These are phyloP conservation scores for Eristalinus sepulchralis DNA, from an alignment of 2,888 invertebrate species.

Conservation along the genomic window DNA sequence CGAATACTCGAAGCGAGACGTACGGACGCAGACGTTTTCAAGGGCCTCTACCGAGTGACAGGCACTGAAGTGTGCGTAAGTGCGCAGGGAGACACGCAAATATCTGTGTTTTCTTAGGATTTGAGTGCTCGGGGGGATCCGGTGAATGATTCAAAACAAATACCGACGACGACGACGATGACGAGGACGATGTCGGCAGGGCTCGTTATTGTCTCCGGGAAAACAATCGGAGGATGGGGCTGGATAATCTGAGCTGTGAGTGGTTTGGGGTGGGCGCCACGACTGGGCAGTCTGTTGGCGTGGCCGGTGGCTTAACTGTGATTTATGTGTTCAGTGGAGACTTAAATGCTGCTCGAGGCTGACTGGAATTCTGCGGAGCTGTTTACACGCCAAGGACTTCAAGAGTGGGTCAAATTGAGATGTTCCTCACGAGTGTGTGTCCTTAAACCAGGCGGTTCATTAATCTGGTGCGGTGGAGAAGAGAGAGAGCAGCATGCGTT, in stretches of 20 bases:
- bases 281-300: not conserved
- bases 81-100: not conserved
- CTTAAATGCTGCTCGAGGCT: not conserved
- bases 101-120: slow-evolving; percentile 5
- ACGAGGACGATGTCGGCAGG: not conserved
- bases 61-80: not conserved
- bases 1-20: slow-evolving; percentile 20
- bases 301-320: not conserved
- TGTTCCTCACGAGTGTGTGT: too few species aligned
- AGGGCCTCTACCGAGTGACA: not conserved
- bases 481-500: too few species aligned
- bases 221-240: not conserved
- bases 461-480: too few species aligned
- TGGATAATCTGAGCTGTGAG: not conserved
- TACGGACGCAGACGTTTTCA: not conserved
- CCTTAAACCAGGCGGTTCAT: too few species aligned
- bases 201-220: not conserved
- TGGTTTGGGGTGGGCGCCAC: not conserved
- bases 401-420: too few species aligned
- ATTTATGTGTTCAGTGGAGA: not conserved
- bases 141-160: slow-evolving; percentile 6
- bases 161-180: not conserved
- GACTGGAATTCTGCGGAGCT: too few species aligned
- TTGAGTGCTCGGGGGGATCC: not conserved
- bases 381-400: too few species aligned